Base-by-base conservation (phyloP, 2,888 invertebrate genomes). In the Smittia aterrima region DNA sequence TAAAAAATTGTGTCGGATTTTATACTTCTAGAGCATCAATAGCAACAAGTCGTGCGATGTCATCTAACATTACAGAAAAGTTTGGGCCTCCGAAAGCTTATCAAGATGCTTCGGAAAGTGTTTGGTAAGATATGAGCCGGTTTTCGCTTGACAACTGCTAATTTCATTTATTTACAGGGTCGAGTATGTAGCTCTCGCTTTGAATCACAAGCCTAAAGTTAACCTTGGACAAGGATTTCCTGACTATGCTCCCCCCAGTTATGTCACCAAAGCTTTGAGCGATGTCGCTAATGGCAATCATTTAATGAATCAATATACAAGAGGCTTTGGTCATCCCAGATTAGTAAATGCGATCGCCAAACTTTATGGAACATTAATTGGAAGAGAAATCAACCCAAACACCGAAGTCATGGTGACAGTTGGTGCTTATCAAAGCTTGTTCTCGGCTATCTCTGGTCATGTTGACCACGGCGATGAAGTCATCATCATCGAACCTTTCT, bases 401-500 rank as follows among this genome's bases (percentile, higher is more conserved):
- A 92, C 87, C 75, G 96, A 99, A 82, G 86, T 99, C 18, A 80
- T 98, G 38, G 90, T 98, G 1, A 95, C 96, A 0, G 86, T 88
- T 47, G 99, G 99, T 4, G 99, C 98, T 1, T 99, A 98, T 80
- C 96, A 97, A 81, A 93, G 97, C 0, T 84, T 99, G 0, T 98
- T 91, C 83, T 90, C 91, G 66, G 84, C 93, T 9, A 90, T 98
- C 76, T 87, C 92, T 81, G 87, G 96, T 4, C 92, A 96, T 79
- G 89, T 98, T 7, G 92, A 93, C 78, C 87, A 87, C 1, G 96
- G 91, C 0, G 93, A 93, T 81, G 93, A 97, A 85, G 96, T 95
- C 75, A 96, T 98, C 75, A 93, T 99, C 24, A 96, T 99, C 77
- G 99, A 99, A 81, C 99, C 99, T 0, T 98, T 91, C 84, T 99